These are phyloP conservation scores for Pedetes capensis DNA, from an alignment of 2,113 vertebrate species.

Conservation along the genomic window DNA sequence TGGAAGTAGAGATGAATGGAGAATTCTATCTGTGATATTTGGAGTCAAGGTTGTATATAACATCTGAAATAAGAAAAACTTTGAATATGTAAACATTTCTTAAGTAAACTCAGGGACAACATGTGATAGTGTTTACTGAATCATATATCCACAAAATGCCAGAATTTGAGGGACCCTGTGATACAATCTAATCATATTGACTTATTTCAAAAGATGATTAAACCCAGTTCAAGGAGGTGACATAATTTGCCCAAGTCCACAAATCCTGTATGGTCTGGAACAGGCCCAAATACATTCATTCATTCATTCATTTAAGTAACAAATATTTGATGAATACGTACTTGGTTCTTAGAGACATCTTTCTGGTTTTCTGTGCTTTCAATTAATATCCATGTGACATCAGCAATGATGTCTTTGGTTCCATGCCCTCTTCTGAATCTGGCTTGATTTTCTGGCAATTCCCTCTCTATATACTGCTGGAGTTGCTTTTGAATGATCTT, in stretches of 20 bases:
- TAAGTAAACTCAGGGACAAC: neutral
- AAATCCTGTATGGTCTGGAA: neutral
- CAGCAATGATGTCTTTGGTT: too few species aligned
- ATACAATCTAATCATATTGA: neutral
- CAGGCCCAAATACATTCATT: neutral
- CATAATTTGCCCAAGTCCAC: neutral
- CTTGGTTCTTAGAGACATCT: too few species aligned
- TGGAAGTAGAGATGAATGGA: neutral
- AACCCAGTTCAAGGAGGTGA: neutral
- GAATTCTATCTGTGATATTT: neutral
- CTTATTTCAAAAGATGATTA: neutral
- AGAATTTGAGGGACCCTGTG: neutral
- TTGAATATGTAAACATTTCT: neutral
- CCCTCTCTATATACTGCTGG: too few species aligned
- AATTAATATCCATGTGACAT: too few species aligned
- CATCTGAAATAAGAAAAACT: neutral
- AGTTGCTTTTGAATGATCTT: too few species aligned
- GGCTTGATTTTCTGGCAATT: too few species aligned
- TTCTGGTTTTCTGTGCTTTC: too few species aligned
- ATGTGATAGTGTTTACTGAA: neutral
- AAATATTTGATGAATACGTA: neutral
- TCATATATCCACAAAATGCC: neutral
- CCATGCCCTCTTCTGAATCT: too few species aligned
- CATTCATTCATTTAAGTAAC: neutral
- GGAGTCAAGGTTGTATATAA: neutral